Base-by-base conservation (phyloP, 2,797 vertebrate genomes). In the Arremon aurantiirostris region DNA sequence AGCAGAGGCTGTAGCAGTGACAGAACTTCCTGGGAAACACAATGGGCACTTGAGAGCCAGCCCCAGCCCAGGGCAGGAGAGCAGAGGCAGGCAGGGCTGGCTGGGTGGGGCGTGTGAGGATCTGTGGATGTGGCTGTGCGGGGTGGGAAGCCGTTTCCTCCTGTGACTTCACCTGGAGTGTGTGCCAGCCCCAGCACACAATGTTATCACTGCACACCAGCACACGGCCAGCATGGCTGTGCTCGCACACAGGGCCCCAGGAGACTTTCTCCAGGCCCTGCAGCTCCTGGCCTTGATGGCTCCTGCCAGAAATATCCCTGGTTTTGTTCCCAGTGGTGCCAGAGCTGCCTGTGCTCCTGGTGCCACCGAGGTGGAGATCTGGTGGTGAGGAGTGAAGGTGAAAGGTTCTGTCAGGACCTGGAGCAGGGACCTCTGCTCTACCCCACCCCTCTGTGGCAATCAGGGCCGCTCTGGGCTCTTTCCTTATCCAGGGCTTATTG, bases 131-230 rank as follows among this genome's bases (percentile, higher is more conserved):
- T 90, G 89, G 66, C 44, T 35, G 44, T 4, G 16, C 2, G 6
- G 89, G 92, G 90, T 90, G 90, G 91, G 94, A 96, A 89, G 89
- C 73, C 49, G 93, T 96, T 96, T 93, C 94, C 89, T 90, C 80
- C 9, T 65, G 93, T 95, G 96, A 96, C 65, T 95, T 90, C 90
- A 96, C 95, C 94, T 95, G 96, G 89, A 73, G 17, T 65, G 53
- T 0, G 19, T 94, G 96, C 95, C 96, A 96, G 11, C 79, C 96
- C 41, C 83, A 2, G 81, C 82, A 92, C 85, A 97, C 96, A 97
- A 96, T 97, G 97, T 97, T 97, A 97, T 97, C 96, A 6, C 76
- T 20, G 61, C 6, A 6, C 42, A 34, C 82, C 96, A 97, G 96
- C 93, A 64, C 90, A n/a, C 0, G 72, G 82, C 26, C 8, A 30